phyloP scores from a whole-genome alignment of 2,797 vertebrate species.

The Protonibea diacanthus region DNA sequence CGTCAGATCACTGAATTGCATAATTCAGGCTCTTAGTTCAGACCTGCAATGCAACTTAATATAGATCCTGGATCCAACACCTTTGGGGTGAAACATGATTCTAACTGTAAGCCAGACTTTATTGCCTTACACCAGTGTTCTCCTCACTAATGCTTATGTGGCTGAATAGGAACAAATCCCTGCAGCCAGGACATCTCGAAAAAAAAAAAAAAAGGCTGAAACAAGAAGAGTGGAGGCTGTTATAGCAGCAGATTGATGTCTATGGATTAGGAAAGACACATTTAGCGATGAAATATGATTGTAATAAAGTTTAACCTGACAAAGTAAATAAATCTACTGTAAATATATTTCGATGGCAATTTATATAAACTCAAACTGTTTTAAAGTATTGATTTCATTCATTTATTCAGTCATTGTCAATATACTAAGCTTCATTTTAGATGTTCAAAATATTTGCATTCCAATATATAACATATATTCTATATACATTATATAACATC shows the following conservation, averaged over 20 bases:
- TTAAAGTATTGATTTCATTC: no score
- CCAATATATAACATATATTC: no score
- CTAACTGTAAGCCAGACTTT: background rate
- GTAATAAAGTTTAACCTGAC: no score
- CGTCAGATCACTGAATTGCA: background rate
- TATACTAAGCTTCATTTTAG: no score
- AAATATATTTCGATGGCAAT: no score
- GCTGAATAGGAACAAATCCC: background rate
- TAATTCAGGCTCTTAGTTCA: background rate
- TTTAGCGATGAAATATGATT: background rate
- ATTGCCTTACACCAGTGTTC: no score
- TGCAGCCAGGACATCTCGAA: background rate
- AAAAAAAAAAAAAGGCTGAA: background rate
- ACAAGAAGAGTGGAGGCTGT: background rate
- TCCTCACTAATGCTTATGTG: background rate
- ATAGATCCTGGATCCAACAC: background rate
- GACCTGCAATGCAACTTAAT: background rate
- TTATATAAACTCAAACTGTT: background rate
- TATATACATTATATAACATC: no score
- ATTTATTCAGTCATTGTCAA: no score
- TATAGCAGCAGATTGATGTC: background rate
- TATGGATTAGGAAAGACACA: background rate
- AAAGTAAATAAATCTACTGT: no score
- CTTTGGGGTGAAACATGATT: background rate
- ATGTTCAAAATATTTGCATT: no score